Evolutionary conservation across 2,888 invertebrate species (phyloP).

Genomic region (Agrilus mali): DNA sequence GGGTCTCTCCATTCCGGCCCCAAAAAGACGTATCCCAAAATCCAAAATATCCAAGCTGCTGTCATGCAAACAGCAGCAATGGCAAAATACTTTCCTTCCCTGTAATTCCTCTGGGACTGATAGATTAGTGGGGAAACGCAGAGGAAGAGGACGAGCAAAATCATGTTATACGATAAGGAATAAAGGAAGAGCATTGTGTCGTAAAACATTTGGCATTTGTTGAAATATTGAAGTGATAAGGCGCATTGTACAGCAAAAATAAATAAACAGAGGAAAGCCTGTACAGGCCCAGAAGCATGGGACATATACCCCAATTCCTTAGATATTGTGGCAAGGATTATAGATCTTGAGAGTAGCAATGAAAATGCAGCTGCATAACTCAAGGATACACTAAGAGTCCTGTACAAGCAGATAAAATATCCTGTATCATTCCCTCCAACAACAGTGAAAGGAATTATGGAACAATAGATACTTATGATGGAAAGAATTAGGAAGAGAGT

Average conservation of each 20-base stretch:
- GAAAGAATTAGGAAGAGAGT: slow-evolving; percentile 37
- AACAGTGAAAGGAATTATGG: slow-evolving; percentile 39
- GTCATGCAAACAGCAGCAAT: slow-evolving; percentile 42
- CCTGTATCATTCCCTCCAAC: slow-evolving; percentile 22
- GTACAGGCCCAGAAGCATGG: slow-evolving; percentile 58
- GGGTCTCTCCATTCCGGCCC: slow-evolving; percentile 42
- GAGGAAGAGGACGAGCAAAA: slow-evolving; percentile 44
- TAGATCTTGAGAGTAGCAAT: slow-evolving; percentile 47
- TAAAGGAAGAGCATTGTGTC: slow-evolving; percentile 35
- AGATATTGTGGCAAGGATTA: slow-evolving; percentile 53
- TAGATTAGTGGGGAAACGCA: slow-evolving; percentile 47
- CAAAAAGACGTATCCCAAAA: slow-evolving; percentile 40
- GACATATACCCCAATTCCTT: slow-evolving; percentile 54
- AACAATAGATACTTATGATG: slow-evolving; percentile 36
- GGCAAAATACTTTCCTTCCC: slow-evolving; percentile 47
- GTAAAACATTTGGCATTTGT: slow-evolving; percentile 38
- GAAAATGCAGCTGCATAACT: slow-evolving; percentile 52
- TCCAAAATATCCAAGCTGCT: slow-evolving; percentile 48
- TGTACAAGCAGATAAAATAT: slow-evolving; percentile 39
- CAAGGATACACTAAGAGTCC: slow-evolving; percentile 45
- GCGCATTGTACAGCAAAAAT: slow-evolving; percentile 49
- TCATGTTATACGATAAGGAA: slow-evolving; percentile 46
- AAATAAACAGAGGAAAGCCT: slow-evolving; percentile 49
- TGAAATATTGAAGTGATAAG: slow-evolving; percentile 36
- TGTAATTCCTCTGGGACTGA: slow-evolving; percentile 53